Percentiles rank a stretch among this genome's conserved stretches.
These are phyloP conservation scores for Poecile atricapillus DNA, from an alignment of 2,113 vertebrate species.

Conservation along the genomic window DNA sequence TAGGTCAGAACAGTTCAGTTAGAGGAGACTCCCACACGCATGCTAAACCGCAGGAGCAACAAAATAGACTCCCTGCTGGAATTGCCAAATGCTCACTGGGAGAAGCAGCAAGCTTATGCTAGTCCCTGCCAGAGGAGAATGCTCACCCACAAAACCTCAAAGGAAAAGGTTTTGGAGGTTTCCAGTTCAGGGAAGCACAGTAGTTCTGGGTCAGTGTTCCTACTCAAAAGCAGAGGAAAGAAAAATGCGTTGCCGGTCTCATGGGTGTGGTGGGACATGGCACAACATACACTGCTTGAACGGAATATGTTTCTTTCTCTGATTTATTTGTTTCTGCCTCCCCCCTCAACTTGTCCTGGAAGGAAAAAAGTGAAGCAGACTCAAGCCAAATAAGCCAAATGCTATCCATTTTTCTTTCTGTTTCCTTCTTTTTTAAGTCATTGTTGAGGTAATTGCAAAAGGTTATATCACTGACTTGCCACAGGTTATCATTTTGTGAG, in stretches of 20 bases:
- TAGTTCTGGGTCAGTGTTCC: not conserved
- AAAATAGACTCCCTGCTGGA: constrained; percentile 33
- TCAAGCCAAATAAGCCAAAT: not conserved
- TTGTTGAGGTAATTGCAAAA: not conserved
- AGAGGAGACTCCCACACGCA: not conserved
- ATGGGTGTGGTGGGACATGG: not conserved
- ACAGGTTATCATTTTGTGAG: not conserved
- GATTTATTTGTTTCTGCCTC: not conserved
- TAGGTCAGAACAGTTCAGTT: constrained; percentile 4
- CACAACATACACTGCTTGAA: not conserved
- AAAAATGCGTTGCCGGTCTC: not conserved
- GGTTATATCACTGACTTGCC: not conserved
- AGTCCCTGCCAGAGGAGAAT: not conserved
- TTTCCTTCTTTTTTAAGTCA: not conserved
- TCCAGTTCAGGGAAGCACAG: not conserved
- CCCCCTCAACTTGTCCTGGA: not conserved
- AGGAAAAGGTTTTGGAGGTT: not conserved
- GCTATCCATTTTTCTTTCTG: not conserved
- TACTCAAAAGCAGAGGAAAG: not conserved
- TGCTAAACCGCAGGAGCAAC: not conserved
- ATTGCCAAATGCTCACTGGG: not conserved
- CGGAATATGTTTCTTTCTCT: not conserved
- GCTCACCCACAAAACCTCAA: not conserved
- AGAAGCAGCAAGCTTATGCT: not conserved
- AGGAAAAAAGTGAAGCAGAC: not conserved